Evolutionary conservation across 2,113 vertebrate genomes (phyloP).

Genomic region (Mesoclemmys tuberculata): DNA sequence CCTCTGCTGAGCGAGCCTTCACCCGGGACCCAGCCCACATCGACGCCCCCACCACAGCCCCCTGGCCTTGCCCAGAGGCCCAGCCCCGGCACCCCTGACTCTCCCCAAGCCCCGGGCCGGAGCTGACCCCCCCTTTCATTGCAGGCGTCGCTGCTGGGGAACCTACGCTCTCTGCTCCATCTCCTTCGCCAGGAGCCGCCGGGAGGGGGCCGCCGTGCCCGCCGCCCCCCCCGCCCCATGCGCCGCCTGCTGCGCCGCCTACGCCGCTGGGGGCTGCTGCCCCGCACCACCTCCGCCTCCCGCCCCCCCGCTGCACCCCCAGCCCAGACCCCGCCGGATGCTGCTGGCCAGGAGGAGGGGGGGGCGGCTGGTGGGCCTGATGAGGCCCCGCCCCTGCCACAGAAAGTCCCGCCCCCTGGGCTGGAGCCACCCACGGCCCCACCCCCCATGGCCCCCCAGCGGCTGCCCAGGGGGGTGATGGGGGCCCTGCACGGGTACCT

Average conservation of each 20-base stretch:
- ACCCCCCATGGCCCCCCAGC: slow-evolving; percentile 71
- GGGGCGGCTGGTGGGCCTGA: slow-evolving; percentile 75
- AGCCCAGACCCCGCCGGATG: slow-evolving; percentile 55
- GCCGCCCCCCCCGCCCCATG: slow-evolving; percentile 82
- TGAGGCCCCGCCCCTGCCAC: slow-evolving; percentile 75
- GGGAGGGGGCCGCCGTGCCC: slow-evolving; percentile 67
- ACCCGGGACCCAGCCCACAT: not conserved
- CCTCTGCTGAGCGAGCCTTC: not conserved
- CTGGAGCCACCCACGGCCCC: slow-evolving; percentile 27
- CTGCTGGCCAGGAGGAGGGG: slow-evolving; percentile 58
- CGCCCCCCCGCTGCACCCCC: slow-evolving; percentile 19
- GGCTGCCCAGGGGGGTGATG: slow-evolving; percentile 65
- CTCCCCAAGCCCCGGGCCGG: no score
- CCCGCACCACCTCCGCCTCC: slow-evolving; percentile 74
- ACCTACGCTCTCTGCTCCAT: slow-evolving; percentile 87
- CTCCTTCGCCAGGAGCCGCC: slow-evolving; percentile 86
- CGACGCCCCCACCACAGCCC: no score
- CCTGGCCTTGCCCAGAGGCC: no score
- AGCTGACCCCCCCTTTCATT: not conserved
- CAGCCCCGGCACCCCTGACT: no score
- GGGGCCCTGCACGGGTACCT: slow-evolving; percentile 65
- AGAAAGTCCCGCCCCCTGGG: slow-evolving; percentile 73
- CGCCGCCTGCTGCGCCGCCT: slow-evolving; percentile 86
- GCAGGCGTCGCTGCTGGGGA: slow-evolving; percentile 87
- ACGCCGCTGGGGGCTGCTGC: slow-evolving; percentile 87